Evolutionary conservation across 1,140 invertebrate species (phyloP).

Genomic region (Apis dorsata): DNA sequence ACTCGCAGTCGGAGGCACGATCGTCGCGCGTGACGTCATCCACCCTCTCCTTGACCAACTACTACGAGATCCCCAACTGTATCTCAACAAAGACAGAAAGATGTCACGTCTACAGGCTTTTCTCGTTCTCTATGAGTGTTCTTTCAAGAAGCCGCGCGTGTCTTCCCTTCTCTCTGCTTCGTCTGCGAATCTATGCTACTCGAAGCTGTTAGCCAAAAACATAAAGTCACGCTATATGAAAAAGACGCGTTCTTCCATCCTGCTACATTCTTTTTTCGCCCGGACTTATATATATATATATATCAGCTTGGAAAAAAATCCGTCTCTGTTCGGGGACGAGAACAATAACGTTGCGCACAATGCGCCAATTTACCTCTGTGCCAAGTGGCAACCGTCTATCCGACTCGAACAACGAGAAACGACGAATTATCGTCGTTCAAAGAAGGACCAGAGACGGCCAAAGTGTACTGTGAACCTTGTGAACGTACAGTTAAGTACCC

Average conservation of each 20-base stretch:
- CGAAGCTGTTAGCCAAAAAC: conserved; percentile 13
- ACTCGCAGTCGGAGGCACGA: conserved; percentile 7
- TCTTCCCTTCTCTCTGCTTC: neutral
- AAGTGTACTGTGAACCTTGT: conserved; percentile 4
- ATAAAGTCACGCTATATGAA: neutral
- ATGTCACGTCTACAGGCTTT: conserved; percentile 28
- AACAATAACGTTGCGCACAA: neutral
- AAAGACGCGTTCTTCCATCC: conserved; percentile 10
- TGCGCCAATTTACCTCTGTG: neutral
- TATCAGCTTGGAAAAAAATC: neutral
- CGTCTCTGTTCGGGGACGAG: neutral
- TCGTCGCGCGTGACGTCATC: conserved; percentile 51
- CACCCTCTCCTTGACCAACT: conserved; percentile 42
- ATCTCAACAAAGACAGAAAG: neutral
- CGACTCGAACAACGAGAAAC: neutral
- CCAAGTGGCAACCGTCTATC: neutral
- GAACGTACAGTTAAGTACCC: conserved; percentile 44
- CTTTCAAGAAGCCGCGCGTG: neutral
- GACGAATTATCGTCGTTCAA: conserved; percentile 16
- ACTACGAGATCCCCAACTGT: conserved; percentile 26
- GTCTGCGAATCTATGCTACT: conserved; percentile 23
- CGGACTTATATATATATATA: neutral
- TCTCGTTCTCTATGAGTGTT: conserved; percentile 4
- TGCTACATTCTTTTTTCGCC: neutral
- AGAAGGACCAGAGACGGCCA: neutral